phyloP scores from a whole-genome alignment of 2,113 vertebrate genomes.

The Neolamprologus longior region DNA sequence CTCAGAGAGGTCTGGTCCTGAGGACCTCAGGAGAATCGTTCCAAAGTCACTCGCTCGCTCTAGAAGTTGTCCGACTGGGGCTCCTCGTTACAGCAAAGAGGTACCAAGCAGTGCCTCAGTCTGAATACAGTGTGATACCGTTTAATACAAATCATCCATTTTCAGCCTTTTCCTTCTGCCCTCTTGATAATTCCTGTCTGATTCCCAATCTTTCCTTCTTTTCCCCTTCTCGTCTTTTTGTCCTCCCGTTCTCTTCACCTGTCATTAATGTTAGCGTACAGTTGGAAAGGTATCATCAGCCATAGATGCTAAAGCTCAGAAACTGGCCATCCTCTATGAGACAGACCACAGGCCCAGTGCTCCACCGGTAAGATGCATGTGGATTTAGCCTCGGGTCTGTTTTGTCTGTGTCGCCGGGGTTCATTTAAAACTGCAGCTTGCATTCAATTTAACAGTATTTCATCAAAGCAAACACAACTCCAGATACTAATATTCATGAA shows the following conservation, averaged over 20 bases:
- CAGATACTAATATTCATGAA: background rate
- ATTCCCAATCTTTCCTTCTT: background rate
- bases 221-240: background rate
- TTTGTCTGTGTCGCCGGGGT: background rate
- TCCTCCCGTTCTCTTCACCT: background rate
- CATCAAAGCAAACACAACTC: background rate
- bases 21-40: background rate
- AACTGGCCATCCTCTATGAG: constrained; percentile 91
- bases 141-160: background rate
- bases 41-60: constrained; percentile 18
- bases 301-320: constrained; percentile 89
- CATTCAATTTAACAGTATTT: background rate
- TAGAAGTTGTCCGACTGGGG: constrained; percentile 50
- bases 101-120: constrained; percentile 23
- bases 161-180: background rate
- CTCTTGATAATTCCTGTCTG: background rate
- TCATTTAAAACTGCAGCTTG: background rate
- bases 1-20: background rate
- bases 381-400: background rate
- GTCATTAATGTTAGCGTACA: constrained; percentile 76
- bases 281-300: constrained; percentile 88
- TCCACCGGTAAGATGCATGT: constrained; percentile 81
- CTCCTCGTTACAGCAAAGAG: constrained; percentile 61
- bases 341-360: constrained; percentile 90
- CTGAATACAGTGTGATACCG: background rate